Conservation (phyloP, 2,113 vertebrate genomes). For the Peucedramus taeniatus region DNA sequence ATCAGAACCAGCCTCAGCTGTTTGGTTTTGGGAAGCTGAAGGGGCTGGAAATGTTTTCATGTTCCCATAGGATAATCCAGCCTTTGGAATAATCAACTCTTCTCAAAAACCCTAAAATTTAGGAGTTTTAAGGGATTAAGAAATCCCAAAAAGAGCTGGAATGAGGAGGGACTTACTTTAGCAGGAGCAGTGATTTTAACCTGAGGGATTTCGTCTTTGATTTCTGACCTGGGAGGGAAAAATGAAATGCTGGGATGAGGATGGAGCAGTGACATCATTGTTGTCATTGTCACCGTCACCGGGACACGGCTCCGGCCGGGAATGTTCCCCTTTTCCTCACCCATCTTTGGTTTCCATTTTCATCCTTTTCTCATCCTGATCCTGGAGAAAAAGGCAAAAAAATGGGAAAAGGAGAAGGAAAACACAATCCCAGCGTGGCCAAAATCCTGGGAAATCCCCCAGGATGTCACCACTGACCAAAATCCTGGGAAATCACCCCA, state of each 20-base stretch:
- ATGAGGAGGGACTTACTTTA: constrained; percentile 71
- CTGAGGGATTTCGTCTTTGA: constrained; percentile 65
- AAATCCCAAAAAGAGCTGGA: rapidly evolving
- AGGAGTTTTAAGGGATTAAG: rapidly evolving
- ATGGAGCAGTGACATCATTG: rapidly evolving
- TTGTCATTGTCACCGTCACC: rapidly evolving
- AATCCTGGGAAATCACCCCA: neutral
- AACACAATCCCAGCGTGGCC: rapidly evolving
- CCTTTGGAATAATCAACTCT: rapidly evolving
- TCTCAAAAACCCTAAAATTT: rapidly evolving
- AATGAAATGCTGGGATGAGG: neutral
- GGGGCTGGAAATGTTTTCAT: rapidly evolving
- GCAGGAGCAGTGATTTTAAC: constrained; percentile 64
- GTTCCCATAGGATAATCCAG: rapidly evolving
- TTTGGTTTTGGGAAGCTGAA: neutral
- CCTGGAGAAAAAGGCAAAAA: neutral
- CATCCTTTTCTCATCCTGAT: constrained; percentile 86
- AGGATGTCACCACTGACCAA: neutral
- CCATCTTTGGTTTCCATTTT: constrained; percentile 78
- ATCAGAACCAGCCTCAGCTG: rapidly evolving
- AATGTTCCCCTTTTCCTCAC: constrained; percentile 59
- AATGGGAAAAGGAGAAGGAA: neutral
- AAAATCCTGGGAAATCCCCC: neutral
- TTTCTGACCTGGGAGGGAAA: constrained; percentile 60
- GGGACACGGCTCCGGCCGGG: neutral